Base-by-base conservation (phyloP, 2,113 vertebrate species). In the Zootoca vivipara region DNA sequence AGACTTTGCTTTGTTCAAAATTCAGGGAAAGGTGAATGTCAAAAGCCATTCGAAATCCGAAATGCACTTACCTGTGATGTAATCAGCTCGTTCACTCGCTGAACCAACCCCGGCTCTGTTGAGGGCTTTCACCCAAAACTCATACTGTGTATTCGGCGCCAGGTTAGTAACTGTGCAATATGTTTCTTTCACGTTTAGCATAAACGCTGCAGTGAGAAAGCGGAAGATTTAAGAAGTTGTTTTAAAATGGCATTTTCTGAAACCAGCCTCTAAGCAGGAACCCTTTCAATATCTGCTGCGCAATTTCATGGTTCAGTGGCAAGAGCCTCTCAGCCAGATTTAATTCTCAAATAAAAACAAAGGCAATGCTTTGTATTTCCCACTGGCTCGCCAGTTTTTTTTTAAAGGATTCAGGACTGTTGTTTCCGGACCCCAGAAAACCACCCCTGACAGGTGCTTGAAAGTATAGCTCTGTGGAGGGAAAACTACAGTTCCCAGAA, bases 81-180 rank as follows among this genome's bases (percentile, higher is more conserved):
- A 99, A 28, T 98, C 96, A 0, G 97, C 97, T 87, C 94, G 96
- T 95, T 99, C 98, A 46, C 99, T 99, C 30, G 97, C 95, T 10
- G 98, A 97, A 85, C 99, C 99, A 93, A 96, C 93, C 42, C 99
- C 99, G 0, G 98, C 97, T 70, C 96, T 97, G 94, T 99, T 99
- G 89, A 97, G 96, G 33, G 99, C 99, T 4, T 96, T 98, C 89
- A 99, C 98, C 98, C 98, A 99, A 87, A 99, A 98, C 91, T 99
- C 98, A 64, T 99, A 99, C 91, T 99, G 98, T 28, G 98, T 98
- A 4, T 99, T 98, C 0, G 98, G 98, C 90, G 96, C 90, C 89
- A 99, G 96, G 26, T 97, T 94, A 38, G 78, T 95, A 89, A 99
- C 98, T 1, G 97, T 98, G 95, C 97, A 98, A 88, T 99, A 98